phyloP scores from a whole-genome alignment of 2,888 invertebrate species.

The Tuberolachnus salignus region DNA sequence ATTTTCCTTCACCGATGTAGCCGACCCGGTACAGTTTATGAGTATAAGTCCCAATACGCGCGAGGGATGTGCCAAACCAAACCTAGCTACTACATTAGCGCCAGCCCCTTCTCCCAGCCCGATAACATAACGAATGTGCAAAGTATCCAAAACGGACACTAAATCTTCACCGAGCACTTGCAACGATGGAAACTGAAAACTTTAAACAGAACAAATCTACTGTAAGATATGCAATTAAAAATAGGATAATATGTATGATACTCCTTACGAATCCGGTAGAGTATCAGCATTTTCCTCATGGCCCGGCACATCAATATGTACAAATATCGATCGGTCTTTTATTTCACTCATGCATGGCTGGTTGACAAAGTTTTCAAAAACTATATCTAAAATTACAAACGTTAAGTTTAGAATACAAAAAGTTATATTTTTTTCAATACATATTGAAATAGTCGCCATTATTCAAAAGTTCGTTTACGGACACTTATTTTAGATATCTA shows the following conservation, averaged over 20 bases:
- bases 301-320: conserved; percentile 85
- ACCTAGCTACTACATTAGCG: conserved; percentile 83
- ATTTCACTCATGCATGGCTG: conserved; percentile 84
- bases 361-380: conserved; percentile 81
- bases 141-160: conserved; percentile 79
- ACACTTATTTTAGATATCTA: too few relatives aligned
- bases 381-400: conserved; percentile 71
- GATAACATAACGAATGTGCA: conserved; percentile 82
- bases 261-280: conserved; percentile 69
- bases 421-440: background rate
- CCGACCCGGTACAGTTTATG: conserved; percentile 86
- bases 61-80: conserved; percentile 80
- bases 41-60: conserved; percentile 80
- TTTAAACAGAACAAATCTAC: conserved; percentile 61
- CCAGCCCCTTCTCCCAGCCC: conserved; percentile 88
- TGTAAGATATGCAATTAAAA: conserved; percentile 21
- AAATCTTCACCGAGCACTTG: conserved; percentile 83
- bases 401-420: conserved; percentile 16
- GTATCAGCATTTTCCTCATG: conserved; percentile 83
- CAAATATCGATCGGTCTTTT: conserved; percentile 82
- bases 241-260: background rate
- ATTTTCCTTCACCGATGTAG: conserved; percentile 83
- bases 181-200: conserved; percentile 81
- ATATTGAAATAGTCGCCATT: background rate
- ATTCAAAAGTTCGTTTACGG: background rate